Evolutionary conservation across 2,888 invertebrate genomes (phyloP).

Genomic region (Artemia sinica): DNA sequence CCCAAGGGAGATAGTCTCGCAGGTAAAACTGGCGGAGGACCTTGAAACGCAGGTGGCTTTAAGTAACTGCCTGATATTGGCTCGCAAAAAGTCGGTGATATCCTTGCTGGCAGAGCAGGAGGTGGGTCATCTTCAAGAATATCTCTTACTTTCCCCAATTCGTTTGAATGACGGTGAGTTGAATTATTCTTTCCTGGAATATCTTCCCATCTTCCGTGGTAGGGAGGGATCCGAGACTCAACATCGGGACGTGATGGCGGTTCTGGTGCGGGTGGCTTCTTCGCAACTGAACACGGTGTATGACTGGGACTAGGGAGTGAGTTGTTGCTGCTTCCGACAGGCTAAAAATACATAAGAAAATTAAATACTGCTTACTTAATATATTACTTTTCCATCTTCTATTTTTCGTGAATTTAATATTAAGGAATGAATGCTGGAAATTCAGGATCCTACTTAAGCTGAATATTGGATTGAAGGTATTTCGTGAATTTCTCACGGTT

Average conservation of each 20-base stretch:
- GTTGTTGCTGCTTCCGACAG: slow-evolving; percentile 28
- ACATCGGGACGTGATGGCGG: slow-evolving; percentile 34
- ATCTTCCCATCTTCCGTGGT: slow-evolving; percentile 12
- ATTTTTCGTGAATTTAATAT: too few species aligned
- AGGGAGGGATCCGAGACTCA: slow-evolving; percentile 15
- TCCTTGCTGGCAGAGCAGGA: slow-evolving; percentile 10
- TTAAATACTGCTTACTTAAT: neutral
- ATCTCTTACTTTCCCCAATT: neutral
- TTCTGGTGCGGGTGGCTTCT: slow-evolving; percentile 42
- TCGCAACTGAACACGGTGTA: slow-evolving; percentile 26
- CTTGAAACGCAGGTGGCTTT: neutral
- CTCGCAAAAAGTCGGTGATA: neutral
- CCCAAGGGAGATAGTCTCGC: slow-evolving; percentile 15
- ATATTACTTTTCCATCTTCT: too few species aligned
- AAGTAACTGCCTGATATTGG: neutral
- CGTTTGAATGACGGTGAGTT: neutral
- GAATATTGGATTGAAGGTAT: too few species aligned
- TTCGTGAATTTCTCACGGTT: too few species aligned
- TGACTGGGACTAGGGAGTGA: slow-evolving; percentile 19
- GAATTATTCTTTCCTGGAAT: neutral
- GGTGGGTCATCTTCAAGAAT: slow-evolving; percentile 17
- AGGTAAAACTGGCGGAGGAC: slow-evolving; percentile 18
- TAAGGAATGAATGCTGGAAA: too few species aligned
- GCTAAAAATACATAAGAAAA: slow-evolving; percentile 16
- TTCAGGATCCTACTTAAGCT: too few species aligned